These are phyloP conservation scores for Syrphus vitripennis DNA, from an alignment of 2,888 invertebrate species.

Conservation along the genomic window DNA sequence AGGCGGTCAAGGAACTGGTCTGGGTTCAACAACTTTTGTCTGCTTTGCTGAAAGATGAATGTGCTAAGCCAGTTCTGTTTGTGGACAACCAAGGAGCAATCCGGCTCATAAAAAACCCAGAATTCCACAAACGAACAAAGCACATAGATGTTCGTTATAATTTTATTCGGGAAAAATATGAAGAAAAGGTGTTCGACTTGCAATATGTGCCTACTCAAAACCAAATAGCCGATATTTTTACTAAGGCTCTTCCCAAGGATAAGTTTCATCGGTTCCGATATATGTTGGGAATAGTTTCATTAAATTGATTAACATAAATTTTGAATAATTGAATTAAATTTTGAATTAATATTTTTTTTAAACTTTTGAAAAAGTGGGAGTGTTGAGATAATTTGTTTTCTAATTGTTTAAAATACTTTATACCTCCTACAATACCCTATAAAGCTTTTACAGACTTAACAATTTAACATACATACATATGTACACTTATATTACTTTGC, in stretches of 20 bases:
- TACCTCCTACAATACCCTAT: background rate
- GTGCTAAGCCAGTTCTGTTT: too few relatives aligned
- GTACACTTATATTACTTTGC: too few relatives aligned
- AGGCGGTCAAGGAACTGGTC: too few relatives aligned
- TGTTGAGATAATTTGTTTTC: background rate
- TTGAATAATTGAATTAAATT: too few relatives aligned
- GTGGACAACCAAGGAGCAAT: too few relatives aligned
- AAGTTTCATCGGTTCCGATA: background rate
- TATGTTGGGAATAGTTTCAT: background rate
- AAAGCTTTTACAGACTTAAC: background rate
- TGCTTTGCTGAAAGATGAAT: too few relatives aligned
- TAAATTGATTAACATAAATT: background rate
- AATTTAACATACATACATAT: too few relatives aligned
- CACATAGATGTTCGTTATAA: conserved; percentile 36
- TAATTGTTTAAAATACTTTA: background rate
- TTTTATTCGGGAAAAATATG: too few relatives aligned
- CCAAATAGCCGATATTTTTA: conserved; percentile 8
- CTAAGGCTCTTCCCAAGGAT: background rate
- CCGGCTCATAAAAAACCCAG: too few relatives aligned
- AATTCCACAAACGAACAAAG: conserved; percentile 29
- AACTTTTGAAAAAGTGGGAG: background rate
- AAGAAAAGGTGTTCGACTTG: background rate
- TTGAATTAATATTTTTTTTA: background rate
- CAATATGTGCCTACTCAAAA: conserved; percentile 11
- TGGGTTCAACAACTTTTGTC: too few relatives aligned